Base-by-base conservation (phyloP, 2,888 invertebrate genomes). In the Agrotis segetum region DNA sequence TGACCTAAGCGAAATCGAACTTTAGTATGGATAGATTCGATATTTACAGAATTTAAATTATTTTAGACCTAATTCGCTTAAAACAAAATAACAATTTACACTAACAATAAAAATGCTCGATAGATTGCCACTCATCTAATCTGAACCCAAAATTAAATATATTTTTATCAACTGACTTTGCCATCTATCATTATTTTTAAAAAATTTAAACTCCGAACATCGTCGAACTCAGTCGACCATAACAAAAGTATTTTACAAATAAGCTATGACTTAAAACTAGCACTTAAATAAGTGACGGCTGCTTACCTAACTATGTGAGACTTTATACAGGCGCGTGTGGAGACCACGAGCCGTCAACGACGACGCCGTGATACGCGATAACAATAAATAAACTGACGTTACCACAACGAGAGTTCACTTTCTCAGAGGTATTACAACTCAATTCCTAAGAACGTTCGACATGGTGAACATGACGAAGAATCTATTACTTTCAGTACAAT, bases 41-140 rank as follows among this genome's bases (percentile, higher is more conserved):
- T 96, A 96, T 95, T 95, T 95, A 95, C 96, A 95, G 86, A 87
- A 88, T 93, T 95, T 95, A 95, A 95, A 93, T 96, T 95, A 96
- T 87, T 94, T 94, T 96, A 95, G 91, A 94, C 88, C 92, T 95
- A 95, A 77, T 87, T 91, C 91, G 91, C 96, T 96, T 96, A 96
- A 95, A 96, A 96, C 96, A 96, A 96, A 96, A 95, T 96, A 96
- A 96, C 96, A 96, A 96, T 96, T 95, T 95, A 96, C 95, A 95
- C 94, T 96, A 95, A 95, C 95, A 92, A 94, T 95, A 94, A 94
- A 95, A 96, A 96, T 95, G 96, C 95, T 96, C 95, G 94, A 93
- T 93, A 94, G 95, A 95, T 94, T 89, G 94, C 92, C 94, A 91
- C 92, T 91, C 92, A 91, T 93, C 93, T 92, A 89, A 93, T 94